Evolutionary conservation across 2,113 vertebrate species (phyloP), one percentile per base, ranked within the genome.

Genomic region (Istiophorus platypterus): DNA sequence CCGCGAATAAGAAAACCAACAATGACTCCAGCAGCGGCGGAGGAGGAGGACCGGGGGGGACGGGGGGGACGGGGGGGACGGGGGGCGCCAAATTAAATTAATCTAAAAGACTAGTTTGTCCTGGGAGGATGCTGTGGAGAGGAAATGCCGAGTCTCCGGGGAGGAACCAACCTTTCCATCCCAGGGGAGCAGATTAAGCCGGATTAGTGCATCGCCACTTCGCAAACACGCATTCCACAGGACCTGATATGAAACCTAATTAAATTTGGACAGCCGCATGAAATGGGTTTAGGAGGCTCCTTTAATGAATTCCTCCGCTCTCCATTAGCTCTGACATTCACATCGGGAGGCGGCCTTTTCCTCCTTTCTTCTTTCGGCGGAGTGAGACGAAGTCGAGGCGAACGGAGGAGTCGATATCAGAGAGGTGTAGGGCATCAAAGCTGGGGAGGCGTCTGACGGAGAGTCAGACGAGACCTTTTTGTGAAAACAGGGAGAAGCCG

Each of bases 181-280:
- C 17, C 37, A 70, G 68, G 72, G 61, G 17, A 68, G 76, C 76
- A 72, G 76, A 83, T 85, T 77, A 82, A 20, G 8, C 11, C 15
- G 80, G 84, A 86, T 89, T 86, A 86, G 73, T 62, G 52, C 72
- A 2, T 64, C 63, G 4, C 67, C 71, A 39, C 66, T 42, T 27
- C 59, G 24, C 67, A 62, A 77, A 83, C 72, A 77, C 61, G 59
- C 61, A 0, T 67, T 78, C 82, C 54, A 51, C 56, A 51, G 72
- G 52, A 79, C 34, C 57, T 22, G 63, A 84, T 70, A 57, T 51
- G 26, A 78, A 85, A 80, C 54, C 72, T 85, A 85, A 88, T 88
- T 82, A 78, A 80, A 88, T 83, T 24, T 80, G 59, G 83, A 88
- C 76, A 56, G 76, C 69, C 64, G 68, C 65, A 59, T 85, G 83